These are phyloP conservation scores for Chrysocyon brachyurus DNA, from an alignment of 2,797 vertebrate species.

Conservation along the genomic window DNA sequence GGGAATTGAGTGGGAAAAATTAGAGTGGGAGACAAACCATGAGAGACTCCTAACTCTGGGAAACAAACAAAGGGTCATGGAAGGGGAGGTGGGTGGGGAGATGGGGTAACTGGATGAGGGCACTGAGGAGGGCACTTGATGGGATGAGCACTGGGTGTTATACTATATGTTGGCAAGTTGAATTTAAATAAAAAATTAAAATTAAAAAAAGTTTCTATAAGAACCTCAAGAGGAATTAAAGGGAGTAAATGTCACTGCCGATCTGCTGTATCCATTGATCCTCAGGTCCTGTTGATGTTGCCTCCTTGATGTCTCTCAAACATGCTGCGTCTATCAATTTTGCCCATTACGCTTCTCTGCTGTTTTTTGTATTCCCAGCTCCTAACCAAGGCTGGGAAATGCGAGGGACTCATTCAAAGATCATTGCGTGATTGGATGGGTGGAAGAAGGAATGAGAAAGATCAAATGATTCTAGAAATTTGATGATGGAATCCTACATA, in stretches of 20 bases:
- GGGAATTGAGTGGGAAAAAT: no score
- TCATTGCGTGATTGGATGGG: neutral
- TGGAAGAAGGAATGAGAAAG: neutral
- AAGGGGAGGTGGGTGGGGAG: no score
- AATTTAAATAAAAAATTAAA: no score
- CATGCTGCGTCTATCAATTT: neutral
- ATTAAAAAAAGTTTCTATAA: conserved; percentile 7
- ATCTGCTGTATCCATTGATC: neutral
- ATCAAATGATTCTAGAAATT: neutral
- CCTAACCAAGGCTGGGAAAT: neutral
- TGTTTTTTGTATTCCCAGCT: neutral
- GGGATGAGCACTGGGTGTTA: no score
- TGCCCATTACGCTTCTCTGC: neutral
- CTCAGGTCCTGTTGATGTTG: neutral
- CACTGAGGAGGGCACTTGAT: no score
- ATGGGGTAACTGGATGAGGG: no score
- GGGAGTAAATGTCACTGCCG: neutral
- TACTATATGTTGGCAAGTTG: no score
- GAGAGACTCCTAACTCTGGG: no score
- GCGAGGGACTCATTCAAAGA: neutral
- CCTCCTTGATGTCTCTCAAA: neutral
- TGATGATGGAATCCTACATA: neutral
- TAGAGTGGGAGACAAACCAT: no score
- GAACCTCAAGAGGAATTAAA: neutral
- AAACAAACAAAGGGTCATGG: no score